Base-by-base conservation (phyloP, 1,140 invertebrate genomes). In the Drosophila miranda region DNA sequence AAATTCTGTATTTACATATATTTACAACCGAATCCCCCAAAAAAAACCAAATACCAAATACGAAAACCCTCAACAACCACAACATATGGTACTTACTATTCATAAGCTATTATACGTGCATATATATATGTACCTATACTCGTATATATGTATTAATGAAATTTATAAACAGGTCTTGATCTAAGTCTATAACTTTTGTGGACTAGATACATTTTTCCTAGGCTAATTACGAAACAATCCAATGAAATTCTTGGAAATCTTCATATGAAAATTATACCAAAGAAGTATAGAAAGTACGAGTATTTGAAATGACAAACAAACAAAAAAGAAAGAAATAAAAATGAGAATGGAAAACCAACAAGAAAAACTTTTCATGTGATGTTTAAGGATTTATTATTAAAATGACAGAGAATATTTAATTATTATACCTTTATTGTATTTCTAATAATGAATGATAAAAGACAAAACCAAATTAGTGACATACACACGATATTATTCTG, bases 91-190 rank as follows among this genome's bases (percentile, higher is more conserved):
- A 68, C 56, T 68, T 75, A 75, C 44, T 59, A 75, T 67, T 52
- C 48, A 63, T 59, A 78, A 75, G 72, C 55, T 75, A 75, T 75
- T 75, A 68, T 64, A 67, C 13, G 44, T 53, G 64, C 45, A 45
- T 53, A 50, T 48, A 59, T 60, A 49, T 62, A 26, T 26, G 23
- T 26, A 26, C 23, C 23, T 26, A 26, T 26, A 26, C 23, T 26
- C 23, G 23, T 49, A 67, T 76, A 19, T 19, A 19, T 19, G 19
- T 19, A 19, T 19, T 19, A 67, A 79, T 75, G 59, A 86, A 84
- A 79, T 84, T 77, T 86, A 78, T 71, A 72, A 87, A 86, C 74
- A 86, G 82, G 82, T 87, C 82, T 84, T 80, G 76, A 80, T 84
- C 80, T 80, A 87, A 44, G 78, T 87, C 82, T 78, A 78, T 74